Conservation (phyloP, 2,797 vertebrate species). For the Sardinella longiceps region DNA sequence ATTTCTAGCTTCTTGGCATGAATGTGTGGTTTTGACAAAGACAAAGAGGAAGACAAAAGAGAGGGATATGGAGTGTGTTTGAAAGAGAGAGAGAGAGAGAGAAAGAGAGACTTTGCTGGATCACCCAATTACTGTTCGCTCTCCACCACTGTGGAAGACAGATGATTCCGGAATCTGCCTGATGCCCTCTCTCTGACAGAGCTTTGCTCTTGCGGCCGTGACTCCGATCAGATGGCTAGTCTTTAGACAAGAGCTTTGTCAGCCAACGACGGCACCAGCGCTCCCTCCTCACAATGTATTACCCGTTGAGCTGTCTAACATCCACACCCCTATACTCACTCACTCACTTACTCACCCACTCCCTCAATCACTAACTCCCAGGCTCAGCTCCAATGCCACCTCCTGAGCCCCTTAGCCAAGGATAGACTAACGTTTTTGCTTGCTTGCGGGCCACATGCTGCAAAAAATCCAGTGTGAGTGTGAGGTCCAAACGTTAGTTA, state of each 20-base stretch:
- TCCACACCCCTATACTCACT: neutral
- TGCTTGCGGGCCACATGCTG: no score
- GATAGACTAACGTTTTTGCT: no score
- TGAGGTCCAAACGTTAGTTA: no score
- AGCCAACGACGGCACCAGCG: neutral
- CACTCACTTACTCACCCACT: neutral
- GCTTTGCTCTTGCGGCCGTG: neutral
- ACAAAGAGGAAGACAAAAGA: neutral
- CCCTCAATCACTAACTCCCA: neutral
- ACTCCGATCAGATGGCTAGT: constrained; percentile 2
- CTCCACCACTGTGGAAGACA: neutral
- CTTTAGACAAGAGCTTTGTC: constrained; percentile 2
- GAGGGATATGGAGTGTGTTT: neutral
- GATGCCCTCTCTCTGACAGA: neutral
- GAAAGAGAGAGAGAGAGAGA: neutral
- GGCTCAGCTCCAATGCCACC: no score
- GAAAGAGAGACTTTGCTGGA: neutral
- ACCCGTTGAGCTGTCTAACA: neutral
- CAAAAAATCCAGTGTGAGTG: no score
- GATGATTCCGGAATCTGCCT: neutral
- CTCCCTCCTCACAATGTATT: neutral
- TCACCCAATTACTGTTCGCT: neutral
- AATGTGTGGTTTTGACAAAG: neutral
- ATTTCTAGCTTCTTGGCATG: neutral
- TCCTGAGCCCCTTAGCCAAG: no score